phyloP scores from a whole-genome alignment of 2,113 vertebrate species.

The Dasyprocta punctata region DNA sequence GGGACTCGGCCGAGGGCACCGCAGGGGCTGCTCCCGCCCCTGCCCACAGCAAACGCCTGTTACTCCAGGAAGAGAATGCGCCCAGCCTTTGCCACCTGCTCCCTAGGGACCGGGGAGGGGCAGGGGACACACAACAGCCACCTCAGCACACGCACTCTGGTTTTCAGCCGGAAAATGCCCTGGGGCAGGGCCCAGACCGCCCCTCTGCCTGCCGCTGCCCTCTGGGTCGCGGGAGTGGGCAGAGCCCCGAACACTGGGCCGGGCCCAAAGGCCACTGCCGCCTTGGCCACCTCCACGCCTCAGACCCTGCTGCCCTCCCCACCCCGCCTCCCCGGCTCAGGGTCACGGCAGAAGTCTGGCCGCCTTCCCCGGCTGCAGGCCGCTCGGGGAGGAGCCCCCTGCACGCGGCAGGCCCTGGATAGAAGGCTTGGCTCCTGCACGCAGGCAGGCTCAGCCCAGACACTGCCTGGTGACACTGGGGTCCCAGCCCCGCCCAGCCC shows the following conservation, averaged over 20 bases:
- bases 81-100: not conserved
- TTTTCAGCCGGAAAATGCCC: not conserved
- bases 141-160: not conserved
- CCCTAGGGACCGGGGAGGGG: not conserved
- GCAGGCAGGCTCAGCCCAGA: not conserved
- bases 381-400: not conserved
- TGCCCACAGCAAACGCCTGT: too few relatives aligned
- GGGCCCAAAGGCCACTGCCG: not conserved
- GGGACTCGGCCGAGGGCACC: not conserved
- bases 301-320: not conserved
- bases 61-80: not conserved
- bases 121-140: not conserved
- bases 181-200: too few relatives aligned
- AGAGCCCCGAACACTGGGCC: not conserved
- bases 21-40: not conserved
- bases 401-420: not conserved
- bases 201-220: not conserved
- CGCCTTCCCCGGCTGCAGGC: not conserved
- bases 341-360: not conserved
- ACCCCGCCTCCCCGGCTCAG: not conserved
- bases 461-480: not conserved
- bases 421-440: not conserved
- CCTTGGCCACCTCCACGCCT: not conserved
- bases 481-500: not conserved
- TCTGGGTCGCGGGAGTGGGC: too few relatives aligned